Percentiles rank a stretch among this genome's conserved stretches.
phyloP scores from a whole-genome alignment of 2,113 vertebrate genomes.

The Ovis canadensis region DNA sequence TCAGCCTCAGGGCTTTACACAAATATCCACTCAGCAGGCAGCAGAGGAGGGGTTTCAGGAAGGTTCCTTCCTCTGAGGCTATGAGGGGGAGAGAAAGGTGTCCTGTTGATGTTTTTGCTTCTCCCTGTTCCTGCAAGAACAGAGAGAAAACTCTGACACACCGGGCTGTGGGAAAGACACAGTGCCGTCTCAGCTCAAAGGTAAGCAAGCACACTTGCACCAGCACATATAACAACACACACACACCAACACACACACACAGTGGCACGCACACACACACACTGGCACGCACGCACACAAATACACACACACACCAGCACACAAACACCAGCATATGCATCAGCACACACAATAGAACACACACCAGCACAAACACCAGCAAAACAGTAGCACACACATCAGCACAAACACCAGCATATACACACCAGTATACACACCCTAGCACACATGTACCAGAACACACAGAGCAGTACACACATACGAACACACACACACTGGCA shows the following conservation, averaged over 20 bases:
- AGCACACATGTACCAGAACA: too few relatives aligned
- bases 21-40: neutral
- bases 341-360: too few relatives aligned
- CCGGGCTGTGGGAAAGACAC: neutral
- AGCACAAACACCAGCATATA: too few relatives aligned
- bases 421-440: too few relatives aligned
- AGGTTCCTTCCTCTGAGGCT: neutral
- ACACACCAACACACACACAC: too few relatives aligned
- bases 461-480: too few relatives aligned
- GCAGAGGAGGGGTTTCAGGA: neutral
- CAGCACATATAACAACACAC: neutral
- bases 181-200: neutral
- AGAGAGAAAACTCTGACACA: neutral
- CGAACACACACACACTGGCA: too few relatives aligned
- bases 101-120: neutral
- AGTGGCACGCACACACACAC: too few relatives aligned
- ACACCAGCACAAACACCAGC: too few relatives aligned
- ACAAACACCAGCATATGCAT: fast-evolving
- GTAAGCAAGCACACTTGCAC: neutral
- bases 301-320: too few relatives aligned
- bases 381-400: too few relatives aligned
- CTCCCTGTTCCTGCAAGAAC: neutral
- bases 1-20: neutral
- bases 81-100: neutral
- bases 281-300: too few relatives aligned